phyloP scores from a whole-genome alignment of 2,888 invertebrate genomes.

The Tubulanus polymorphus region DNA sequence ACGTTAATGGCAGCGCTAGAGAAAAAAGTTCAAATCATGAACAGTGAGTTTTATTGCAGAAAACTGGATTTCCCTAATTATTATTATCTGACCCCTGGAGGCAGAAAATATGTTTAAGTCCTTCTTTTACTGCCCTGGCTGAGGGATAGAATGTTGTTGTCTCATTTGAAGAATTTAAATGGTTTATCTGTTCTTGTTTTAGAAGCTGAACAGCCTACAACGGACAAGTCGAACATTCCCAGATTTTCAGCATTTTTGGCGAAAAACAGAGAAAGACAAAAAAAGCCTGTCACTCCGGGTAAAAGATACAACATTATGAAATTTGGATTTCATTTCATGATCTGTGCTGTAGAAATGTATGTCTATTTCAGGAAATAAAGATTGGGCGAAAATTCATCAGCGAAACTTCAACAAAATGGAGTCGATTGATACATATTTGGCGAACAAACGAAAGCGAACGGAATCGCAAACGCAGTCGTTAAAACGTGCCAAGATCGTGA shows the following conservation, averaged over 20 bases:
- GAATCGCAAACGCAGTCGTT: slow-evolving; percentile 29
- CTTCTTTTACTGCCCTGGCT: too few species aligned
- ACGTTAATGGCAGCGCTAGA: slow-evolving; percentile 31
- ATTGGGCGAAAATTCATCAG: slow-evolving; percentile 43
- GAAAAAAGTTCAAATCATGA: slow-evolving; percentile 24
- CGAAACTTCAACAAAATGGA: slow-evolving; percentile 43
- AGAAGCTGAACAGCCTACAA: neutral
- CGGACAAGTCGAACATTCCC: slow-evolving; percentile 23
- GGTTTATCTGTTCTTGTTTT: neutral
- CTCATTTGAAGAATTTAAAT: too few species aligned
- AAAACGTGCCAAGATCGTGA: slow-evolving; percentile 26
- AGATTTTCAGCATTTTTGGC: slow-evolving; percentile 35
- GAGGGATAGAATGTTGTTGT: too few species aligned
- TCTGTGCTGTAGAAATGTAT: slow-evolving; percentile 6
- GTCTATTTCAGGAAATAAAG: slow-evolving; percentile 31
- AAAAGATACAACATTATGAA: neutral
- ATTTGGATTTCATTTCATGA: neutral
- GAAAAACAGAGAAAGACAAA: slow-evolving; percentile 19
- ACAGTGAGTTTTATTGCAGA: neutral
- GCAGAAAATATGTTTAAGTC: too few species aligned
- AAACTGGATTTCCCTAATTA: neutral
- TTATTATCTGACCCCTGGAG: neutral
- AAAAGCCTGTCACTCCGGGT: slow-evolving; percentile 30
- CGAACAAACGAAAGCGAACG: slow-evolving; percentile 37
- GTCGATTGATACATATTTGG: slow-evolving; percentile 42